These are phyloP conservation scores for Gnatocerus cornutus DNA, from an alignment of 2,888 invertebrate genomes.

Conservation along the genomic window DNA sequence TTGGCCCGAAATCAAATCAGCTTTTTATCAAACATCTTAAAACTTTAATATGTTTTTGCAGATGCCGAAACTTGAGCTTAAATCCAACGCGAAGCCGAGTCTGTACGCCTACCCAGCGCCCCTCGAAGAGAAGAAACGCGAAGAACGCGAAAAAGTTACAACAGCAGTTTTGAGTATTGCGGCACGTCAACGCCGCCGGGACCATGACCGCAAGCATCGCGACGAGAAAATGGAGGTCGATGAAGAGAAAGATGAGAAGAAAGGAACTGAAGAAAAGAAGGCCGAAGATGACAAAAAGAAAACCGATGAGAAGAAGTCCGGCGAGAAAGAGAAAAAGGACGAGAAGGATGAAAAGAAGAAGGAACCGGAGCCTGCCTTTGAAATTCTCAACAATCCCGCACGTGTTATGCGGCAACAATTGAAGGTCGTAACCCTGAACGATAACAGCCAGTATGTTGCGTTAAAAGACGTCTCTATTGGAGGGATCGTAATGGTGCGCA, in stretches of 20 bases:
- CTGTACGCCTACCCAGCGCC: constrained; percentile 97
- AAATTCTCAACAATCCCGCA: constrained; percentile 95
- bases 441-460: constrained; percentile 86
- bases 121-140: constrained; percentile 98
- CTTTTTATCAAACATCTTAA: no score
- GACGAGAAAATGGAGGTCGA: constrained; percentile 90
- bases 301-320: constrained; percentile 52
- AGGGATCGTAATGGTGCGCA: constrained; percentile 96
- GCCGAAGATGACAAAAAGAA: constrained; percentile 69
- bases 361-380: constrained; percentile 94
- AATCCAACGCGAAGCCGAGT: constrained; percentile 95
- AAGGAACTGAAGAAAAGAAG: constrained; percentile 65
- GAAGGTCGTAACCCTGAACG: constrained; percentile 84
- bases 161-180: constrained; percentile 98
- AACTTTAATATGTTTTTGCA: constrained; percentile 67
- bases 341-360: constrained; percentile 77
- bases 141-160: constrained; percentile 97
- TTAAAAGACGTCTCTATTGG: constrained; percentile 95
- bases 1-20: no score
- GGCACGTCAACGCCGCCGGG: constrained; percentile 91
- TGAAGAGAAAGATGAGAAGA: constrained; percentile 59
- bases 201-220: constrained; percentile 77
- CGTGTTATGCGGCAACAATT: constrained; percentile 94
- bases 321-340: constrained; percentile 70
- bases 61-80: constrained; percentile 94